Percentiles rank a stretch among this genome's conserved stretches.
These are phyloP conservation scores for Villa cingulata DNA, from an alignment of 2,888 invertebrate species.

Conservation along the genomic window DNA sequence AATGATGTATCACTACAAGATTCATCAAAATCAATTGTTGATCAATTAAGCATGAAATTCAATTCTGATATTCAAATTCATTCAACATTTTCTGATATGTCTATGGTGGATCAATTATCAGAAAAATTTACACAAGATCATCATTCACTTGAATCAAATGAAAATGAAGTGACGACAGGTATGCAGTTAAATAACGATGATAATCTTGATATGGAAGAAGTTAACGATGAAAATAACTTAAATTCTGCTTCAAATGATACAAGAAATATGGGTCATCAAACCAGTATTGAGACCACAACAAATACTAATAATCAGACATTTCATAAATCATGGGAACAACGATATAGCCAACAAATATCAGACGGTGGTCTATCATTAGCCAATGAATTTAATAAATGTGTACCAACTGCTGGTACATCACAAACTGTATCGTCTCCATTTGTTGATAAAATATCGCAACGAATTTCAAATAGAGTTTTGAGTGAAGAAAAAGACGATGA, in stretches of 20 bases:
- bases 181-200: no score
- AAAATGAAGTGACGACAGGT: no score
- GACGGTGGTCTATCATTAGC: not conserved
- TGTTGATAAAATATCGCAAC: conserved; percentile 1
- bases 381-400: not conserved
- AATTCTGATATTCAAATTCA: conserved; percentile 1
- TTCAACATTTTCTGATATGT: conserved; percentile 13
- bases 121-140: conserved; percentile 22
- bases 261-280: no score
- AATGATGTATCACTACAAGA: not conserved
- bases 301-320: no score
- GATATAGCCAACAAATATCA: not conserved
- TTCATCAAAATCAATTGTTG: conserved; percentile 7
- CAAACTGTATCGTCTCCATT: not conserved
- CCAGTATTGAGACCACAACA: no score
- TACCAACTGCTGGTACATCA: not conserved
- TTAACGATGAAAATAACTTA: no score
- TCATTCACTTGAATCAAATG: no score
- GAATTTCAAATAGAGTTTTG: conserved; percentile 4
- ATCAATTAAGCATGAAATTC: conserved; percentile 3
- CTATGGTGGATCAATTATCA: conserved; percentile 22
- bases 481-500: conserved; percentile 6
- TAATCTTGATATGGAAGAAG: no score
- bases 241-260: no score
- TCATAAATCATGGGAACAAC: not conserved